Conservation (phyloP, 2,888 invertebrate genomes). For the Lycaena phlaeas region DNA sequence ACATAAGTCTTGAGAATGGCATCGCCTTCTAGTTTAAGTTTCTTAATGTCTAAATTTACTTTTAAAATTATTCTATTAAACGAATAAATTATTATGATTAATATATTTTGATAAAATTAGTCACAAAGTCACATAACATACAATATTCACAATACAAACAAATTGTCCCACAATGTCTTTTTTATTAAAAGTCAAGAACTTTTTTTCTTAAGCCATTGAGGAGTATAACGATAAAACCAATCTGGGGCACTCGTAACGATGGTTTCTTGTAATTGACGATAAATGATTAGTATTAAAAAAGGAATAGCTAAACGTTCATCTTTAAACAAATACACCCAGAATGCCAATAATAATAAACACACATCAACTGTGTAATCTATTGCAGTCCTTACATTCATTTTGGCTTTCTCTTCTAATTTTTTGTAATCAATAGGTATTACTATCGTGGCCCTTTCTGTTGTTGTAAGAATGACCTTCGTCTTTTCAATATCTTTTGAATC, state of each 20-base stretch:
- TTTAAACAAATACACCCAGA: constrained; percentile 87
- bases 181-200: constrained; percentile 57
- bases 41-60: constrained; percentile 14
- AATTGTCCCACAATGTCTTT: constrained; percentile 55
- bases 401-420: constrained; percentile 75
- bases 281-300: constrained; percentile 81
- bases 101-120: constrained; percentile 38
- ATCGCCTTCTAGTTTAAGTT: constrained; percentile 43
- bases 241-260: constrained; percentile 72
- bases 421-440: constrained; percentile 67
- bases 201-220: constrained; percentile 57
- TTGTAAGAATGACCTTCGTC: constrained; percentile 49
- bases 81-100: constrained; percentile 33
- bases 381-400: constrained; percentile 77
- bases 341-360: constrained; percentile 81
- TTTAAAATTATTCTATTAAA: constrained; percentile 25
- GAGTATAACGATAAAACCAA: constrained; percentile 62
- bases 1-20: constrained; percentile 27
- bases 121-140: constrained; percentile 57
- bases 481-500: constrained; percentile 20
- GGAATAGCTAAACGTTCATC: constrained; percentile 87
- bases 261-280: constrained; percentile 81
- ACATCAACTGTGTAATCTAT: constrained; percentile 83
- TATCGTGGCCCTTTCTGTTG: constrained; percentile 56
- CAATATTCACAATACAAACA: constrained; percentile 47